A percentile compares a stretch with the other conserved stretches of the same genome.
These are phyloP conservation scores for Paragorgia papillata DNA, from an alignment of 92 coral and sea anemone species.

Conservation along the genomic window DNA sequence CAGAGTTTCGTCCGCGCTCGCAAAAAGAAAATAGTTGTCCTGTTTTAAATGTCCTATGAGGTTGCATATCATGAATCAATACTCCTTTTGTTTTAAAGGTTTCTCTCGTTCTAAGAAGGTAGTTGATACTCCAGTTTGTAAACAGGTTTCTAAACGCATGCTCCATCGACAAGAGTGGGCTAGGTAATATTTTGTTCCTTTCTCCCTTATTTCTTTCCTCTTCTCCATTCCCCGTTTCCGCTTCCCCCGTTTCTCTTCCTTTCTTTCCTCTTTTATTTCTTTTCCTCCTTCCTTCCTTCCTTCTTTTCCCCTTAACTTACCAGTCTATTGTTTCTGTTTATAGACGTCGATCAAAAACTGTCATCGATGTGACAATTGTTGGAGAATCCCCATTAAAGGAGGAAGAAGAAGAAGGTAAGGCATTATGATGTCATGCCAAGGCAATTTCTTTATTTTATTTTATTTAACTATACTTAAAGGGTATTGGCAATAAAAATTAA, in stretches of 20 bases:
- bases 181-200: conserved; percentile 59
- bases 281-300: too few relatives aligned
- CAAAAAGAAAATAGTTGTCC: too few relatives aligned
- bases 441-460: too few relatives aligned
- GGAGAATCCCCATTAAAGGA: conserved; percentile 86
- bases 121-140: conserved; percentile 87
- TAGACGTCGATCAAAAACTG: conserved; percentile 82
- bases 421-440: too few relatives aligned
- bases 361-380: conserved; percentile 76
- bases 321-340: background rate
- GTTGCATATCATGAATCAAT: too few relatives aligned
- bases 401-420: conserved; percentile 51
- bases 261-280: too few relatives aligned
- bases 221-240: background rate
- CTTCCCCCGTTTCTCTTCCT: background rate
- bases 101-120: conserved; percentile 52
- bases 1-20: too few relatives aligned
- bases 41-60: too few relatives aligned
- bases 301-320: too few relatives aligned
- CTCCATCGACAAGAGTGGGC: conserved; percentile 86
- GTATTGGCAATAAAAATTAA: too few relatives aligned
- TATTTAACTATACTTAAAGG: background rate
- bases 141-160: conserved; percentile 78
- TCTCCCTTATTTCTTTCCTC: background rate
- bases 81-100: too few relatives aligned